A percentile compares a stretch with the other conserved stretches of the same genome.
Conservation (phyloP, 2,797 vertebrate species). For the Amniataba percoides region DNA sequence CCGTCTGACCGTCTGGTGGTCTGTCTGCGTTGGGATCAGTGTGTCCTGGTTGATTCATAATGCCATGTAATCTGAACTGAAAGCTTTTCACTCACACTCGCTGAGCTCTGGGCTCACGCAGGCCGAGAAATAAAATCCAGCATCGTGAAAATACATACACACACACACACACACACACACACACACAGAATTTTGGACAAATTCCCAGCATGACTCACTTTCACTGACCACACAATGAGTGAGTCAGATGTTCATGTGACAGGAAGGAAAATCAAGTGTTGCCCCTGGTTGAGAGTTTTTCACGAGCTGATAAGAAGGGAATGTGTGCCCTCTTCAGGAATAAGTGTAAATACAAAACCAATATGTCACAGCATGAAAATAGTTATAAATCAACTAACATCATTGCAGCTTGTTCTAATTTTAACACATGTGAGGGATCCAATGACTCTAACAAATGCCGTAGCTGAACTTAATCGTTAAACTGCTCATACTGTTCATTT, state of each 20-base stretch:
- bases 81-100: neutral
- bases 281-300: neutral
- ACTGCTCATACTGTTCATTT: neutral
- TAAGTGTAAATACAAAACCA: neutral
- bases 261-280: neutral
- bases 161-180: neutral
- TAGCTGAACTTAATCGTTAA: no score
- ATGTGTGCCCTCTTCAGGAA: constrained; percentile 45
- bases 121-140: constrained; percentile 13
- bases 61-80: constrained; percentile 57
- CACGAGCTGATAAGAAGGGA: neutral
- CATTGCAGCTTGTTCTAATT: neutral
- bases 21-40: constrained; percentile 34
- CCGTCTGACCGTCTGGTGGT: constrained; percentile 23
- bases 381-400: neutral
- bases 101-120: neutral
- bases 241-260: constrained; percentile 58
- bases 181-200: neutral
- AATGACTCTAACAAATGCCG: neutral
- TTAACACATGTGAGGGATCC: neutral
- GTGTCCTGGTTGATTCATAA: constrained; percentile 53
- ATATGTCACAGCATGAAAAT: neutral
- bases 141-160: neutral
- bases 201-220: constrained; percentile 58
- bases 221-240: constrained; percentile 38